Evolutionary conservation across 2,113 vertebrate species (phyloP), one percentile per base, ranked within the genome.

Genomic region (Furnarius figulus): DNA sequence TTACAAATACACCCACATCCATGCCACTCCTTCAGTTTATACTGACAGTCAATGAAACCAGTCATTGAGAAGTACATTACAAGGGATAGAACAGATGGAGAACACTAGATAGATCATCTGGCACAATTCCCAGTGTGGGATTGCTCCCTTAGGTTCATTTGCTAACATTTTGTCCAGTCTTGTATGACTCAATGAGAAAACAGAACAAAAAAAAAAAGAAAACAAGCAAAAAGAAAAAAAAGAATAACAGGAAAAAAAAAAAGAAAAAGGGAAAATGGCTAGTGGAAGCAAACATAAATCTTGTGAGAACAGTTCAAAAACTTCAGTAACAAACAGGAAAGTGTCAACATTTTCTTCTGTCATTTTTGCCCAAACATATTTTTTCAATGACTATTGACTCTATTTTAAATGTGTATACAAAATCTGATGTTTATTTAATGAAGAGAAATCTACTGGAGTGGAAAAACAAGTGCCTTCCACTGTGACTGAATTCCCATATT

Each of bases 111-210:
- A 76, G 65, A 68, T 92, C 44, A 79, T 73, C 75, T 86, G 75
- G 85, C 33, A 8, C 12, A 74, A 66, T 61, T 93, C 59, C 82
- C 5, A 6, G 18, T 84, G 68, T 82, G 30, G 37, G 42, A 95
- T 40, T 91, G 62, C 62, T 94, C 82, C 92, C 71, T 93, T 80
- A 85, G 67, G 85, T 87, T 85, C 10, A 72, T 89, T 89, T 75
- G 33, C 31, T 85, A 82, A 24, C 39, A 65, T 93, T 91, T 92
- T 27, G 8, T 82, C 87, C 70, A 44, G 20, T 42, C 12, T 42
- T 47, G 5, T 52, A 46, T 75, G 42, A 91, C 12, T 67, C 42
- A 91, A 42, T 62, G 46, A 62, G 33, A 87, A 94, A 76, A 44
- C 5, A 71, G 31, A 55, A 37, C 3, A 71, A 71, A 71, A 20